Percentiles rank a stretch among this genome's conserved stretches.
These are phyloP conservation scores for Serranochromis macrocephalus DNA, from an alignment of 2,113 vertebrate genomes.

Conservation along the genomic window DNA sequence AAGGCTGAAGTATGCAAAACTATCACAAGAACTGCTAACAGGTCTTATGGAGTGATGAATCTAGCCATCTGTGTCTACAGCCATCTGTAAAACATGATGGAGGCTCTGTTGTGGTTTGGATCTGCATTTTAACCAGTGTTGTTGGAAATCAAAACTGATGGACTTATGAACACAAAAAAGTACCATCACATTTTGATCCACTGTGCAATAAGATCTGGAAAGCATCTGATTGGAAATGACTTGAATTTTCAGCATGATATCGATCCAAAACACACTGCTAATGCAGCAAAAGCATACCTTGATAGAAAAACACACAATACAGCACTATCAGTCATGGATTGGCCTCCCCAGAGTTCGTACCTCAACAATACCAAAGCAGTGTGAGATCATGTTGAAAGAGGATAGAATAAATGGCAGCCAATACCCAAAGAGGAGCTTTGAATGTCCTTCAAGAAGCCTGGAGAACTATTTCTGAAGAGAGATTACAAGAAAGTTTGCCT, in stretches of 20 bases:
- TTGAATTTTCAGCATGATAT: not conserved
- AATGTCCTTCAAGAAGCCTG: not conserved
- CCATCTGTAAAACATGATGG: not conserved
- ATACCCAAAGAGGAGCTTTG: not conserved
- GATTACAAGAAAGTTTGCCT: not conserved
- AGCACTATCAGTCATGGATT: not conserved
- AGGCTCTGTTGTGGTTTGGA: not conserved
- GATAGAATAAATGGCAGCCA: not conserved
- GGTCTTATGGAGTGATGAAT: not conserved
- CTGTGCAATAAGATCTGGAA: not conserved
- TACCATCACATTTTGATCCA: not conserved
- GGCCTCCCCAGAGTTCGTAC: not conserved
- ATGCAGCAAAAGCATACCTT: not conserved
- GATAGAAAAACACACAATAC: not conserved
- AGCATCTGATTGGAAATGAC: not conserved
- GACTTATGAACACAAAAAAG: not conserved
- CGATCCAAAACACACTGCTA: not conserved
- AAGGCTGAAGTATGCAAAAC: not conserved
- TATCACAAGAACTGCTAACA: not conserved
- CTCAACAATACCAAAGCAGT: not conserved
- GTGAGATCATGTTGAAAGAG: not conserved
- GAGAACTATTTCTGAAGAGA: not conserved
- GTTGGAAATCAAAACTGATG: not conserved
- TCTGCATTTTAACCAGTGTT: not conserved
- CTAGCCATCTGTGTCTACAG: not conserved